Base-by-base conservation (phyloP, 2,888 invertebrate genomes). In the Parochlus steinenii region DNA sequence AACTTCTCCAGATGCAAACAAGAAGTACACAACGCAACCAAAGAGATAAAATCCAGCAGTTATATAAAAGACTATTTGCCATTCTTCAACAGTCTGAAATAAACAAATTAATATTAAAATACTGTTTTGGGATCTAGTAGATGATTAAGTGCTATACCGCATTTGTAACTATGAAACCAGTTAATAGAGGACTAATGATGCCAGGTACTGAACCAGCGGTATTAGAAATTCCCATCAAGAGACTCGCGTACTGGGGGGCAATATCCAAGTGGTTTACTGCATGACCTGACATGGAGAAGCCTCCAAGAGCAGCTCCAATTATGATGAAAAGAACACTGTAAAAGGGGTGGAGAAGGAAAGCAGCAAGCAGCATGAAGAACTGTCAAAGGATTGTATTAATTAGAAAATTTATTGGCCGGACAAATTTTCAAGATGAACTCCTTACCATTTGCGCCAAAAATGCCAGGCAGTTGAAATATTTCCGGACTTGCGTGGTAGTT, bases 201-300 rank as follows among this genome's bases (percentile, higher is more conserved):
- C 86, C 86, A 2, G 86, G 83, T 17, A 86, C 52, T 0, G 85
- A 83, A 0, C 81, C 86, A 41, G 85, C 59, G 0, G 83, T 83
- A 57, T 87, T 86, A 4, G 82, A 79, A 2, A 85, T 56, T 0
- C 85, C 86, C 81, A 86, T 81, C 31, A 86, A 56, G 1, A 86
- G 70, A 49, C 83, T 76, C 3, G 85, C 83, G 59, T 77, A 81
- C 33, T 77, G 78, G 1, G 85, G 83, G 1, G 85, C 85, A 24
- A 86, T 71, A 52, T 86, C 86, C 49, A 87, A 55, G 51, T 82
- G 80, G 48, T 74, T 74, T 1, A 74, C 72, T 44, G 74, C 74
- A 54, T 26, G 30, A 17, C 35, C 35, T 10, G 35, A 35, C n/a
- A 35, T 29, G 7, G 35, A 29, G n/a, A 35, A 23, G 2, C 29